phyloP scores from a whole-genome alignment of 2,888 invertebrate genomes.

The Aphodius granarius region DNA sequence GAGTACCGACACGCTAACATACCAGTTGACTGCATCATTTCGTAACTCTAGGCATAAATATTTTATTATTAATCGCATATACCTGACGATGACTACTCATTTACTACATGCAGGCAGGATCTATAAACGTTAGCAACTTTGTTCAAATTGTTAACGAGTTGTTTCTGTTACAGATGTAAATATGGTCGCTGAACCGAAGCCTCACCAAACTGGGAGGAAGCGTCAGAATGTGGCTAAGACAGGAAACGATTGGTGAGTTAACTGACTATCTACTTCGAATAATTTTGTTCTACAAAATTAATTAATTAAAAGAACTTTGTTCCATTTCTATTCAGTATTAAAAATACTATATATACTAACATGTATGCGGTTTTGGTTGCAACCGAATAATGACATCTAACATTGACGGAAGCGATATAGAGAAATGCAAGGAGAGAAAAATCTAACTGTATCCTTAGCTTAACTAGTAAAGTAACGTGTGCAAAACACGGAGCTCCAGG shows the following conservation, averaged over 20 bases:
- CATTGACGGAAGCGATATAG: no score
- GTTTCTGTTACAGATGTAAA: constrained; percentile 63
- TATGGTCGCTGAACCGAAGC: constrained; percentile 76
- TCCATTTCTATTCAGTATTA: no score
- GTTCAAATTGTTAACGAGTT: neutral
- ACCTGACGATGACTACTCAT: neutral
- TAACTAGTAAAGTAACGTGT: no score
- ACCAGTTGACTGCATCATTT: neutral
- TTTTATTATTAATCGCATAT: neutral
- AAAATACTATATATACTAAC: no score
- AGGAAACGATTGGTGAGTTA: constrained; percentile 67
- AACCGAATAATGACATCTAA: no score
- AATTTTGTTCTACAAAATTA: no score
- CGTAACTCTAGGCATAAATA: neutral
- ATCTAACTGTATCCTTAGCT: no score
- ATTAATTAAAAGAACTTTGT: neutral
- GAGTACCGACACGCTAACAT: constrained; percentile 3
- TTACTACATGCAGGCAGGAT: neutral
- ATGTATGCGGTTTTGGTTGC: no score
- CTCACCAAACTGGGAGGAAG: constrained; percentile 69
- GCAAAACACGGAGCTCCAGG: no score
- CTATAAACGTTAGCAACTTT: neutral
- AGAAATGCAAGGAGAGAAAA: no score
- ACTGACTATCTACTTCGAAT: no score
- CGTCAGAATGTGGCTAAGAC: constrained; percentile 68